Evolutionary conservation across 2,888 invertebrate genomes (phyloP).

Genomic region (Celastrina argiolus): DNA sequence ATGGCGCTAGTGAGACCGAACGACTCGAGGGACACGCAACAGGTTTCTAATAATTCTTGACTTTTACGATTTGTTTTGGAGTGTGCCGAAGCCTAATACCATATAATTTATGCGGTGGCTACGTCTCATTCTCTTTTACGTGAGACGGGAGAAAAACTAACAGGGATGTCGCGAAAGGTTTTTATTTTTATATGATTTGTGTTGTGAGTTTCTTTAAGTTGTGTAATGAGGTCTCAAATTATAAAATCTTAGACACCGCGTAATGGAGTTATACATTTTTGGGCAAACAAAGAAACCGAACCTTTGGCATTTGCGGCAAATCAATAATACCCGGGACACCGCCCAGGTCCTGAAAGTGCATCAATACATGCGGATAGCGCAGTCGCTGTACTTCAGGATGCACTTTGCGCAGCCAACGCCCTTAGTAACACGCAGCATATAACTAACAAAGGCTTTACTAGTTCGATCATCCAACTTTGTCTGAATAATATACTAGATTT

Average conservation of each 20-base stretch:
- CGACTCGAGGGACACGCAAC: not conserved
- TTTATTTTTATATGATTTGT: too few relatives aligned
- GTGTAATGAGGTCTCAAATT: too few relatives aligned
- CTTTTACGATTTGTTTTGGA: not conserved
- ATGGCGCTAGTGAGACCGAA: not conserved
- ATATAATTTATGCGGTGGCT: too few relatives aligned
- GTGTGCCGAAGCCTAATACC: not conserved
- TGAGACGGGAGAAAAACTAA: too few relatives aligned
- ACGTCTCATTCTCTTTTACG: too few relatives aligned
- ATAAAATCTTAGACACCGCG: too few relatives aligned
- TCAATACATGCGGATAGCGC: slow-evolving; percentile 11
- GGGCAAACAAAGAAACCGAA: not conserved
- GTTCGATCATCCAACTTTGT: too few relatives aligned
- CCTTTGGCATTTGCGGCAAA: slow-evolving; percentile 11
- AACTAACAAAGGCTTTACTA: not conserved
- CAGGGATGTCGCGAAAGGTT: too few relatives aligned
- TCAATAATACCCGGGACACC: slow-evolving; percentile 10
- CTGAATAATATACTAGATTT: not conserved
- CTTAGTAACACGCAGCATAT: not conserved
- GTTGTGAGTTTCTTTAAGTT: too few relatives aligned
- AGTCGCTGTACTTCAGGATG: slow-evolving; percentile 7
- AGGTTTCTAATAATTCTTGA: not conserved
- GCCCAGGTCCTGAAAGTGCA: not conserved
- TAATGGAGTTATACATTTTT: not conserved
- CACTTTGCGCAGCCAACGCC: slow-evolving; percentile 16